These are phyloP conservation scores for Bursaphelenchus okinawaensis DNA, from an alignment of 2,888 invertebrate species.

Conservation along the genomic window DNA sequence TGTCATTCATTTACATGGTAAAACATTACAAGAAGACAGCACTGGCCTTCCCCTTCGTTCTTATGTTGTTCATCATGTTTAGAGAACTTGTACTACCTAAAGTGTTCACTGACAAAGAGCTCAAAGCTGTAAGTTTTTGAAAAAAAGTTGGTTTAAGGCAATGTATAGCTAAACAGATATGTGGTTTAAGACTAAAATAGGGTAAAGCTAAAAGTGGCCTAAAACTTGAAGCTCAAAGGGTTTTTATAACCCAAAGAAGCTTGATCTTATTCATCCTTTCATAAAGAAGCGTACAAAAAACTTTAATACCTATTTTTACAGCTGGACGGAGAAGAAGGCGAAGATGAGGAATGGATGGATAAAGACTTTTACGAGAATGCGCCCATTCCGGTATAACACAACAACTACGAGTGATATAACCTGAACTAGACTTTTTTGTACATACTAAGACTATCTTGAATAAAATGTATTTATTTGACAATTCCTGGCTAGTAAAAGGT, in stretches of 20 bases:
- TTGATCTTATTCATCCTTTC: too few relatives aligned
- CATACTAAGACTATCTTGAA: too few relatives aligned
- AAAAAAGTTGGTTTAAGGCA: background rate
- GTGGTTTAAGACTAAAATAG: background rate
- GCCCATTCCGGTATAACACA: slow-evolving; percentile 34
- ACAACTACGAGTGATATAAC: background rate
- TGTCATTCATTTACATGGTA: slow-evolving; percentile 67
- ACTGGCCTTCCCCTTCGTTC: slow-evolving; percentile 85
- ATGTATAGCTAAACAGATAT: slow-evolving; percentile 2
- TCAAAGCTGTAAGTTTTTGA: slow-evolving; percentile 41
- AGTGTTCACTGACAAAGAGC: slow-evolving; percentile 38
- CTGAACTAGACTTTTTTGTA: background rate
- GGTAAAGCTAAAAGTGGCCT: too few relatives aligned
- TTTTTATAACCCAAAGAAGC: too few relatives aligned
- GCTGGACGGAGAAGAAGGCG: slow-evolving; percentile 45
- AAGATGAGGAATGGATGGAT: slow-evolving; percentile 33
- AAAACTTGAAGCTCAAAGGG: too few relatives aligned
- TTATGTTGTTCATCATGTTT: slow-evolving; percentile 80
- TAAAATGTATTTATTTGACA: too few relatives aligned
- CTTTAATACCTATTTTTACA: too few relatives aligned
- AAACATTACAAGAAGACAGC: slow-evolving; percentile 79
- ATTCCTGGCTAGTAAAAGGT: too few relatives aligned
- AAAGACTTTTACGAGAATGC: slow-evolving; percentile 36
- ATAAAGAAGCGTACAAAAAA: too few relatives aligned
- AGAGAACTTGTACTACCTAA: slow-evolving; percentile 59